Base-by-base conservation (phyloP, 2,113 vertebrate genomes). In the Stegostoma tigrinum region DNA sequence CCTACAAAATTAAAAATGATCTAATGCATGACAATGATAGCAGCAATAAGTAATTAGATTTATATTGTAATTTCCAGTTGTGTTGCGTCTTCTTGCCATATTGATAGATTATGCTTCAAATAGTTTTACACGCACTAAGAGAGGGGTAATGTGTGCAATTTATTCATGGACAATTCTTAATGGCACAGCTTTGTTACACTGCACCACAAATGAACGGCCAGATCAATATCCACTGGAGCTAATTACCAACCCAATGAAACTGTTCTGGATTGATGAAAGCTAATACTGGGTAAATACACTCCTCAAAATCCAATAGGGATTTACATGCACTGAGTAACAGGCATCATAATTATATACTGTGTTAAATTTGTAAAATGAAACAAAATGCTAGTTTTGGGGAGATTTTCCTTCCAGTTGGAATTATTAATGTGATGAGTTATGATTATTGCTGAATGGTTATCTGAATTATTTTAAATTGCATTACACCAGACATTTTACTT, bases 201-300 rank as follows among this genome's bases (percentile, higher is more conserved):
- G 67, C 27, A 27, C 68, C 68, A 95, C 68, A 95, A 48, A 95
- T 95, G 67, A 95, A 72, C 30, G 42, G 68, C 30, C 94, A 48
- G 94, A 95, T 75, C 94, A 95, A 95, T 95, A 95, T 95, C 67
- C 38, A 27, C 94, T 45, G 42, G 10, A 75, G 68, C 94, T 75
- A 72, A 95, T 95, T 95, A 75, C 94, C 72, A 75, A 95, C 67
- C 23, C 94, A 75, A 14, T 75, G 94, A 75, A 95, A 72, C 67
- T 52, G 42, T 95, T 72, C 27, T 95, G 94, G 27, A 72, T 95
- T 95, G 94, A 95, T 72, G 68, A 14, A 52, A 34, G 68, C 94
- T 75, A 72, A 90, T 61, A 61, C 2, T 90, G 27, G 86, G 30
- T 90, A 90, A 52, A 10, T 34, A 72, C 68, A 52, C 27, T 95